A percentile compares a stretch with the other conserved stretches of the same genome.
phyloP scores from a whole-genome alignment of 64 coral and sea anemone genomes.

The Stylophora pistillata region DNA sequence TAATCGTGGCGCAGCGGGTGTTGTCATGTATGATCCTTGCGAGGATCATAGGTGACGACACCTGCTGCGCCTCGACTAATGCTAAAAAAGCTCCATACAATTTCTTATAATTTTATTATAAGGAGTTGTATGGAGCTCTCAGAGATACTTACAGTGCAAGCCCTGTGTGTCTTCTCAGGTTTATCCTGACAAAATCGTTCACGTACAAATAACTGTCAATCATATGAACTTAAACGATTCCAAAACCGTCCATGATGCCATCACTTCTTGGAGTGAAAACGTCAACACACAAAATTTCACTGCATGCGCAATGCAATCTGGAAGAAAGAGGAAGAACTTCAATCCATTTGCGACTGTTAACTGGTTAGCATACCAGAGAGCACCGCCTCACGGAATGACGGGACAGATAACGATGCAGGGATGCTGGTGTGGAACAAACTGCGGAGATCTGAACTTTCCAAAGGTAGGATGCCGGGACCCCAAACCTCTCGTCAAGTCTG shows the following conservation, averaged over 20 bases:
- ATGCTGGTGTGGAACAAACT: conserved; percentile 61
- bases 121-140: too few species aligned
- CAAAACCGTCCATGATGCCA: conserved; percentile 45
- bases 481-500: too few species aligned
- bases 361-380: conserved; percentile 55
- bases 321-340: conserved; percentile 48
- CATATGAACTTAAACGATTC: conserved; percentile 53
- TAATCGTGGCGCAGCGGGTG: too few species aligned
- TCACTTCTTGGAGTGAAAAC: conserved; percentile 41
- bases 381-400: conserved; percentile 41
- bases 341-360: conserved; percentile 46
- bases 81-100: too few species aligned
- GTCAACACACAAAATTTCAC: conserved; percentile 42
- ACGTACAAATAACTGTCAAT: too few species aligned
- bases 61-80: too few species aligned
- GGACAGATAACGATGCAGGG: conserved; percentile 49
- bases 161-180: too few species aligned
- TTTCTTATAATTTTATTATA: too few species aligned
- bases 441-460: conserved; percentile 44
- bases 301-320: conserved; percentile 60
- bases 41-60: too few species aligned
- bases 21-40: too few species aligned
- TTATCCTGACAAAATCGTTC: too few species aligned
- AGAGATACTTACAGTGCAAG: too few species aligned
- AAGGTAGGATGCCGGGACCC: conserved; percentile 41